Evolutionary conservation across 1,140 invertebrate genomes (phyloP), one percentile per base, ranked within the genome.

Genomic region (Nixonia krombeini): DNA sequence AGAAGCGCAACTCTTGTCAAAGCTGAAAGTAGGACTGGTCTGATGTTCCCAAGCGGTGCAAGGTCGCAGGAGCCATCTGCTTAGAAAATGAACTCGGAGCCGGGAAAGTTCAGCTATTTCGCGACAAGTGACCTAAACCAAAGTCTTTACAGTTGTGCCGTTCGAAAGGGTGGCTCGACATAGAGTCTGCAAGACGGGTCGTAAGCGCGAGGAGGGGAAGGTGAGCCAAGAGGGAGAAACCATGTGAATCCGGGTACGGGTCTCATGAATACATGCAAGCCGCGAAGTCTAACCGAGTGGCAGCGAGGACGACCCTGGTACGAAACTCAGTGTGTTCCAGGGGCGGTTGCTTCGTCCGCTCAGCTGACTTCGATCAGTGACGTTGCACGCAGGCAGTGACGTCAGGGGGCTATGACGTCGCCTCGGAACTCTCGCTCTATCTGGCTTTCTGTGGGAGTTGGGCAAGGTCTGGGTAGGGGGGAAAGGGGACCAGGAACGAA

Each of bases 321-420:
- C 35, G 18, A 28, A 47, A 51, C 33, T 47, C 4, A 15, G 31
- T 44, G 33, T 56, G 56, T 50, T 68, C 31, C 31, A 63, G 53
- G 53, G 59, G 56, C 41, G 69, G 57, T 38, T 38, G 58, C 42
- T 64, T 67, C 51, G 55, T 62, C 66, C 58, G 70, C 76, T 75
- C 82, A 84, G 81, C 82, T 83, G 81, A 74, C 71, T 84, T 81
- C 79, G 80, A 82, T 82, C 79, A 81, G 76, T 76, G 79, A 82
- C 80, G 79, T 78, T 77, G 74, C 72, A 74, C 72, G 66, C 72
- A 74, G 74, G 49, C 35, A 21, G 75, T 80, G 79, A 81, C 79
- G 80, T 76, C 73, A 72, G 69, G 69, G 57, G 40, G 61, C 71
- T 59, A 42, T 75, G 73, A 75, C 71, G 73, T 69, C 46, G 42